These are phyloP conservation scores for Chelidonichthys spinosus DNA, from an alignment of 2,797 vertebrate species.

Conservation along the genomic window DNA sequence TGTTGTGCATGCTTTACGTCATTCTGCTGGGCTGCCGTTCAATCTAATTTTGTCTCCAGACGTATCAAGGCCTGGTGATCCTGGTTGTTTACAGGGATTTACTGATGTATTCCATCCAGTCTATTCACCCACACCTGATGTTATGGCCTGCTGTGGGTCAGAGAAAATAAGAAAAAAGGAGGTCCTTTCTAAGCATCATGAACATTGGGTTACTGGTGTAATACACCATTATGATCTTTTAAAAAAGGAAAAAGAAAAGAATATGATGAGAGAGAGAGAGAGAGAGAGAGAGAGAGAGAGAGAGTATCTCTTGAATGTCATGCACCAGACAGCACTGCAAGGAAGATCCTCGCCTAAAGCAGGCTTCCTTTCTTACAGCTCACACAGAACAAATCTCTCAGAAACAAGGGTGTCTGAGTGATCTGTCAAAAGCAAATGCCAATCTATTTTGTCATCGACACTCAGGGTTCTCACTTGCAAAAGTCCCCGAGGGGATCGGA, in stretches of 20 bases:
- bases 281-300: constrained; percentile 31
- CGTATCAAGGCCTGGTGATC: constrained; percentile 32
- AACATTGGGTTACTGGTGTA: constrained; percentile 43
- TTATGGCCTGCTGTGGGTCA: constrained; percentile 53
- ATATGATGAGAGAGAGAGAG: not conserved
- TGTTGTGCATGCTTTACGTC: constrained; percentile 14
- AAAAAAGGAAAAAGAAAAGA: not conserved
- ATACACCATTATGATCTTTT: constrained; percentile 50
- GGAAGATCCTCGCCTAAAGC: constrained; percentile 71
- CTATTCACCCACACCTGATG: constrained; percentile 31
- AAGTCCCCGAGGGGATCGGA: constrained; percentile 67
- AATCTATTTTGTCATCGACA: constrained; percentile 81
- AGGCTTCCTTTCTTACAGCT: constrained; percentile 59
- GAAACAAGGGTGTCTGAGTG: constrained; percentile 75
- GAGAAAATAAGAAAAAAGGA: constrained; percentile 52
- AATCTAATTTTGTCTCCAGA: constrained; percentile 43
- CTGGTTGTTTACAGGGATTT: constrained; percentile 51
- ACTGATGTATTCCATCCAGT: constrained; percentile 61
- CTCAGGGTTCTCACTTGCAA: constrained; percentile 72
- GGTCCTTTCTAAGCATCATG: constrained; percentile 26
- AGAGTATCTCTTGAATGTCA: constrained; percentile 74
- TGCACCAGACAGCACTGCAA: constrained; percentile 63
- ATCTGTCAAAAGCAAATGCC: constrained; percentile 82
- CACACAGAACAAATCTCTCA: constrained; percentile 68
- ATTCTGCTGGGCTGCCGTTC: constrained; percentile 34